These are phyloP conservation scores for Busseola fusca DNA, from an alignment of 2,888 invertebrate genomes.

Conservation along the genomic window DNA sequence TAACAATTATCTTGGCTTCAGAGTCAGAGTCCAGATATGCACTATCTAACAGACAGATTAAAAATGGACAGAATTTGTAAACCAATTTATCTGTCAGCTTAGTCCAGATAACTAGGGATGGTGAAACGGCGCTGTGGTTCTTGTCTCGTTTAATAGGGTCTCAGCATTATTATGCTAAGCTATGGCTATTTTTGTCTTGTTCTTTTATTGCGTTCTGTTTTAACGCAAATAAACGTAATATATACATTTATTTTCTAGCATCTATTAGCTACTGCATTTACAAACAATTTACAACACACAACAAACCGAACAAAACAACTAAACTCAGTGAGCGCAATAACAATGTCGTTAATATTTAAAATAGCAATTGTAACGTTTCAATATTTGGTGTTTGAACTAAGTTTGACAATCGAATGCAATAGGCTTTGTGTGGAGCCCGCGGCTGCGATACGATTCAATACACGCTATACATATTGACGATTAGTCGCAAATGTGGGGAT, in stretches of 20 bases:
- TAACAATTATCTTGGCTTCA: background rate
- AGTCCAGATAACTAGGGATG: background rate
- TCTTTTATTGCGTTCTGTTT: background rate
- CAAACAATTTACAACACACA: conserved; percentile 15
- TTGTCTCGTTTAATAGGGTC: too few species aligned
- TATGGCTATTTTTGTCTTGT: too few species aligned
- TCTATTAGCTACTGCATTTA: background rate
- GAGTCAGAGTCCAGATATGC: background rate
- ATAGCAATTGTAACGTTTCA: conserved; percentile 53
- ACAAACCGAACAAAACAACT: conserved; percentile 17
- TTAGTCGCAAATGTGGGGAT: conserved; percentile 10
- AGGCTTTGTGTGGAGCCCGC: conserved; percentile 40
- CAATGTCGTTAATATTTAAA: conserved; percentile 49
- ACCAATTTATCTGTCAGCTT: background rate
- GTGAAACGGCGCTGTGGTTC: background rate
- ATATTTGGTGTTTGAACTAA: conserved; percentile 52
- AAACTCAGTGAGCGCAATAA: conserved; percentile 23
- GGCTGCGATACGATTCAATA: conserved; percentile 25
- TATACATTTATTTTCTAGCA: background rate
- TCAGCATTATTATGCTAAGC: background rate
- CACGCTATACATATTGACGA: conserved; percentile 12
- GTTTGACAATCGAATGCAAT: conserved; percentile 46
- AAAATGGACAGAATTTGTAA: background rate
- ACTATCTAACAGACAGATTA: background rate
- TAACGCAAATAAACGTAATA: background rate